Conservation (phyloP, 2,888 invertebrate genomes). For the Idaea dimidiata region DNA sequence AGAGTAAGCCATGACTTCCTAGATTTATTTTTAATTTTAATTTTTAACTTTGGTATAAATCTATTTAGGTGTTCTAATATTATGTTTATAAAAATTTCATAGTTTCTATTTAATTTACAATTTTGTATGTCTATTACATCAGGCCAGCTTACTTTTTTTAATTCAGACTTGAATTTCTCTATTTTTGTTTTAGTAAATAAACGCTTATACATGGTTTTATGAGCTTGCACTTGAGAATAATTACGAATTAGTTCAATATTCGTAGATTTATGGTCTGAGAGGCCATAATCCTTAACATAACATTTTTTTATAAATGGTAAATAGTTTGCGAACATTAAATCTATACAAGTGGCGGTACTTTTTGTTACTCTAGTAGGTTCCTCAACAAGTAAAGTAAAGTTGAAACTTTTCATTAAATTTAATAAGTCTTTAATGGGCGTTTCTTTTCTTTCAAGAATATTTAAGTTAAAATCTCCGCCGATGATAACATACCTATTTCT, state of each 20-base stretch:
- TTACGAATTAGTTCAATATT: not conserved
- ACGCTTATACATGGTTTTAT: not conserved
- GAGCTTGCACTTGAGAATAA: not conserved
- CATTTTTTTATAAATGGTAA: not conserved
- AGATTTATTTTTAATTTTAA: not conserved
- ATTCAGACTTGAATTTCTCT: conserved; percentile 1
- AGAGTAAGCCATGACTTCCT: conserved; percentile 1
- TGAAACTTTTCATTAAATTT: conserved; percentile 12
- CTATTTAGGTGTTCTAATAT: not conserved
- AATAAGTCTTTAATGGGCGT: conserved; percentile 5
- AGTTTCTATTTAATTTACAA: conserved; percentile 1
- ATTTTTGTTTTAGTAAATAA: conserved; percentile 3
- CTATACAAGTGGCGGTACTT: conserved; percentile 13
- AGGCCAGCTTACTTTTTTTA: not conserved
- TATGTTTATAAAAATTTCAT: not conserved
- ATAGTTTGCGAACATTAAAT: conserved; percentile 15
- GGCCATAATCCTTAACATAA: conserved; percentile 9
- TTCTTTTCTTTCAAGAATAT: not conserved
- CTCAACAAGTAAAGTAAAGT: conserved; percentile 12
- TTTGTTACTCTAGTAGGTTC: conserved; percentile 11
- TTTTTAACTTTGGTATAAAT: not conserved
- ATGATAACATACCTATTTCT: conserved; percentile 7
- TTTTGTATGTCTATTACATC: not conserved
- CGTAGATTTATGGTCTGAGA: conserved; percentile 9
- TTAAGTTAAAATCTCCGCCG: not conserved